Evolutionary conservation across 2,113 vertebrate species (phyloP).

Genomic region (Chlamydotis undulata): DNA sequence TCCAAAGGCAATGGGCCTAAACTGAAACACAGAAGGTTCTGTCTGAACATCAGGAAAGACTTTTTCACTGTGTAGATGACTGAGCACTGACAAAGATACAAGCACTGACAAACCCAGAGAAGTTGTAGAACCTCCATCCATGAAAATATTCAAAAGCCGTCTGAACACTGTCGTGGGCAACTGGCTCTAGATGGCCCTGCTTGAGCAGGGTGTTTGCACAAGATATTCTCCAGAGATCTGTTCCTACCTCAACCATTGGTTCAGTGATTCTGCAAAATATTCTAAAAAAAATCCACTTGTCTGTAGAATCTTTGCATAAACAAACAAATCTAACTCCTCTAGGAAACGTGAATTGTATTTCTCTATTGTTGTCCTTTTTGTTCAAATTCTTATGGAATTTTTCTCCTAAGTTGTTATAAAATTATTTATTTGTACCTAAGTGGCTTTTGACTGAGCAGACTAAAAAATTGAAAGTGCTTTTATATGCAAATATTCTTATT

Average conservation of each 20-base stretch:
- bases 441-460: neutral
- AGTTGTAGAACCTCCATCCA: too few relatives aligned
- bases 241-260: neutral
- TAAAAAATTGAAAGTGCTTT: neutral
- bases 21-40: neutral
- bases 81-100: neutral
- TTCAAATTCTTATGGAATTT: neutral
- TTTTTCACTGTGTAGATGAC: neutral
- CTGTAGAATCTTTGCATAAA: neutral
- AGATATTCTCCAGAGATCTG: neutral
- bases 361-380: neutral
- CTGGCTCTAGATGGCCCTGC: neutral
- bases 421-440: neutral
- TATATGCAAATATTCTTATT: neutral
- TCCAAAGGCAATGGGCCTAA: neutral
- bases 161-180: neutral
- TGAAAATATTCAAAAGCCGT: too few relatives aligned
- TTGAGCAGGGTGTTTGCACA: neutral
- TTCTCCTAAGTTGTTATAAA: neutral
- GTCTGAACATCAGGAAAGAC: neutral
- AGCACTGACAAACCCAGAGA: too few relatives aligned
- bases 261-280: neutral
- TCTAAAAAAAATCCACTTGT: neutral
- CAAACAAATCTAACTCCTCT: neutral
- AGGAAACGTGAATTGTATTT: neutral